phyloP scores from a whole-genome alignment of 2,888 invertebrate species.

The Himalopsyche japonica region DNA sequence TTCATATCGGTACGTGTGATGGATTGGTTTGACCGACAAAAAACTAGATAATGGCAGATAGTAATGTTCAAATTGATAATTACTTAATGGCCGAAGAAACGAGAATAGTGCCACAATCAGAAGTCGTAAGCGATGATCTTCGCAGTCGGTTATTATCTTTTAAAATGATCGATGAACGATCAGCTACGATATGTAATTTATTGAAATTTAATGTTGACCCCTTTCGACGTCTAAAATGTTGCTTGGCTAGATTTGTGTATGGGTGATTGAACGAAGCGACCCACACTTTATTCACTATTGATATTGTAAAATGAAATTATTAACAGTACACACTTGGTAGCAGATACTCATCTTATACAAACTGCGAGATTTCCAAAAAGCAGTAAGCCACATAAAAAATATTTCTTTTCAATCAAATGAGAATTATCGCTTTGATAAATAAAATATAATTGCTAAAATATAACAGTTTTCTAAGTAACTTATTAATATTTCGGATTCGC shows the following conservation, averaged over 20 bases:
- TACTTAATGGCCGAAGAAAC: background rate
- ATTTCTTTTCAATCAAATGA: too few relatives aligned
- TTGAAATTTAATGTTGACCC: constrained; percentile 16
- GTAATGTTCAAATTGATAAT: background rate
- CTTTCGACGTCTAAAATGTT: background rate
- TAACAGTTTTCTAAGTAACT: too few relatives aligned
- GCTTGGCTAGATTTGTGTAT: background rate
- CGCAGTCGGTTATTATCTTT: constrained; percentile 11
- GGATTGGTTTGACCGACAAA: background rate
- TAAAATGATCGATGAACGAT: constrained; percentile 16
- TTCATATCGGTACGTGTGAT: background rate
- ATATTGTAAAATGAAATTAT: background rate
- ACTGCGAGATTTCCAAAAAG: too few relatives aligned
- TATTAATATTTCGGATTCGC: too few relatives aligned
- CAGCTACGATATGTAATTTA: constrained; percentile 9
- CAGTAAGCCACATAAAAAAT: too few relatives aligned
- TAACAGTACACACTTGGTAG: background rate
- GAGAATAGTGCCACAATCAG: background rate
- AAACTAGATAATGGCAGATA: background rate
- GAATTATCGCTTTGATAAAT: too few relatives aligned
- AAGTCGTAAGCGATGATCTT: background rate
- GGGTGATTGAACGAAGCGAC: background rate
- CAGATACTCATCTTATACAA: too few relatives aligned
- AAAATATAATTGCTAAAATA: too few relatives aligned
- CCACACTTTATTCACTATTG: background rate